Percentiles rank a stretch among this genome's conserved stretches.
Evolutionary conservation across 2,888 invertebrate species (phyloP).

Genomic region (Habrosyne pyritoides): DNA sequence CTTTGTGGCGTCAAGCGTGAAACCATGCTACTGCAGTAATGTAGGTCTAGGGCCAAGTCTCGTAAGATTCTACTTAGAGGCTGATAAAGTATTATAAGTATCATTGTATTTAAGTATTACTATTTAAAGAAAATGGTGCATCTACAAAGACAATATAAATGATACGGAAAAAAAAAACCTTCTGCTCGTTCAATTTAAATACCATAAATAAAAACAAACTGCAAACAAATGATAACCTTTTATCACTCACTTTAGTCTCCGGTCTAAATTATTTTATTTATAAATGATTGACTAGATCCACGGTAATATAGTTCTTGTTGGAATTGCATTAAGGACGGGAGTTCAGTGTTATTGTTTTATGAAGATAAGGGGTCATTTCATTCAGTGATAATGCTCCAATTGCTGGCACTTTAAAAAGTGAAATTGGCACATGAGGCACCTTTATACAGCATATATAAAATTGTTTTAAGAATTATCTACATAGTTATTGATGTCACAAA

Average conservation of each 20-base stretch:
- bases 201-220: not conserved
- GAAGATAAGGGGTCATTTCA: not conserved
- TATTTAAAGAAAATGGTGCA: too few species aligned
- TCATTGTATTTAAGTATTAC: too few species aligned
- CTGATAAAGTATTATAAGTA: too few species aligned
- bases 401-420: not conserved
- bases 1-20: constrained; percentile 6
- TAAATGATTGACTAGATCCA: too few species aligned
- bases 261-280: not conserved
- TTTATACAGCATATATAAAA: too few species aligned
- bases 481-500: too few species aligned
- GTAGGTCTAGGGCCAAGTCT: not conserved
- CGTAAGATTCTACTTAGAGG: not conserved
- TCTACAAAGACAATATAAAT: too few species aligned
- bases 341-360: not conserved
- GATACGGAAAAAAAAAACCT: too few species aligned
- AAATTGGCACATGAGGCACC: not conserved
- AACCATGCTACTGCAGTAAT: not conserved
- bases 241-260: not conserved
- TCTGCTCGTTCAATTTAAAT: not conserved
- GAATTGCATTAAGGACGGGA: not conserved
- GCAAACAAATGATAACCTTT: not conserved
- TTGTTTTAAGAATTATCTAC: too few species aligned
- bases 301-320: not conserved
- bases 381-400: not conserved